These are phyloP conservation scores for Eupithecia centaureata DNA, from an alignment of 2,888 invertebrate species.

Conservation along the genomic window DNA sequence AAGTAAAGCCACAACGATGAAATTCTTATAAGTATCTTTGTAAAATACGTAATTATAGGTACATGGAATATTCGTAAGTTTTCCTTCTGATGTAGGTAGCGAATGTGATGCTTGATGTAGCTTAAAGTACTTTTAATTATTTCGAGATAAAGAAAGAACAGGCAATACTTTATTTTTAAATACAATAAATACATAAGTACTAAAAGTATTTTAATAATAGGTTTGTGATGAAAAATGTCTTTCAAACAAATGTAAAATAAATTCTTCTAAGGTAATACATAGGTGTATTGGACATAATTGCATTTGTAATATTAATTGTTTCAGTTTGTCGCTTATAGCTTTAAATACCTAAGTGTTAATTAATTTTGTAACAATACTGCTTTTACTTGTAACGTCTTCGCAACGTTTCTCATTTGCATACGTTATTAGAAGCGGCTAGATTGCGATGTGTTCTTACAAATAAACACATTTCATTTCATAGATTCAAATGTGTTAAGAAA, in stretches of 20 bases:
- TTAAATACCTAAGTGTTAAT: background rate
- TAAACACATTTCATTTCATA: too few species aligned
- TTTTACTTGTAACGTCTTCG: background rate
- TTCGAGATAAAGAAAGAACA: constrained; percentile 1
- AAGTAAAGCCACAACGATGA: background rate
- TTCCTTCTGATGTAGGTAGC: background rate
- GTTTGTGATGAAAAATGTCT: background rate
- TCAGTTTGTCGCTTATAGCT: background rate
- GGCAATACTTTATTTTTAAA: background rate
- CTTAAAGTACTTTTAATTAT: background rate
- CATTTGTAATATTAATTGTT: background rate
- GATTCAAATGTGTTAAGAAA: too few species aligned
- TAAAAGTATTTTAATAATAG: background rate
- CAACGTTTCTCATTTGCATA: background rate
- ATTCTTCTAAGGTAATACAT: background rate
- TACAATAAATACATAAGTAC: background rate
- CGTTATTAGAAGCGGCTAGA: background rate
- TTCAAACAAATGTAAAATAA: background rate
- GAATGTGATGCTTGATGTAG: background rate
- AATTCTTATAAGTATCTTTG: constrained; percentile 2
- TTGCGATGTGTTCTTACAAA: too few species aligned
- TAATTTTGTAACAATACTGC: background rate
- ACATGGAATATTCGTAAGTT: background rate
- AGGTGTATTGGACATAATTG: background rate
- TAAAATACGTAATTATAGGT: background rate